A percentile compares a stretch with the other conserved stretches of the same genome.
Conservation (phyloP, 1,140 invertebrate species). For the Bombus waltoni region DNA sequence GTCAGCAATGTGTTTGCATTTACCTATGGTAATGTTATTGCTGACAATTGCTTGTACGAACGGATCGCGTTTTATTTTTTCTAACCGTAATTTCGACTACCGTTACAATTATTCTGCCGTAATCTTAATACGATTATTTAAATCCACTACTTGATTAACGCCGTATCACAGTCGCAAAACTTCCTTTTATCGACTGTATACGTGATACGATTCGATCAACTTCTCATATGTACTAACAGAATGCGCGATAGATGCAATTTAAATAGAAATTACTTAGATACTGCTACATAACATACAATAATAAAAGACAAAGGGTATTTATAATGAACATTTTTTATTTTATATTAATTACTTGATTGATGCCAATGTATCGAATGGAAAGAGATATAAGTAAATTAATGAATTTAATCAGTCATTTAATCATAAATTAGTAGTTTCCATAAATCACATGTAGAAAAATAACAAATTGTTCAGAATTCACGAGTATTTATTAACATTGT, state of each 20-base stretch:
- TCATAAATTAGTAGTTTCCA: background rate
- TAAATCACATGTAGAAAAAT: background rate
- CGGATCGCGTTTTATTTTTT: constrained; percentile 25
- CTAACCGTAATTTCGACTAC: too few relatives aligned
- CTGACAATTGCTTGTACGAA: background rate
- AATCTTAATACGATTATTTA: constrained; percentile 12
- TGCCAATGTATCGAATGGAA: background rate
- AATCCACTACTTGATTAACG: constrained; percentile 46
- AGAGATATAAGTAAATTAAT: background rate
- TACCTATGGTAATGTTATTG: background rate
- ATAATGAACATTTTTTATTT: background rate
- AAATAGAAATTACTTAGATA: background rate
- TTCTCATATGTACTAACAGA: background rate
- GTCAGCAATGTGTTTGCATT: background rate
- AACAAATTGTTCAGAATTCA: background rate
- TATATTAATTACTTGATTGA: background rate
- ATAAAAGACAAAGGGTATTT: background rate
- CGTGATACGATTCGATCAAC: background rate
- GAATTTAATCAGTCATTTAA: background rate
- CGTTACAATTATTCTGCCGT: background rate
- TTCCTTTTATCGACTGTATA: background rate
- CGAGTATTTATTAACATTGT: background rate
- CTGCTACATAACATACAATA: background rate
- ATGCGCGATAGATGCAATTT: background rate
- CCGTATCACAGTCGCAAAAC: background rate